Conservation (phyloP, 2,888 invertebrate genomes). For the Pemphredon lugubris region DNA sequence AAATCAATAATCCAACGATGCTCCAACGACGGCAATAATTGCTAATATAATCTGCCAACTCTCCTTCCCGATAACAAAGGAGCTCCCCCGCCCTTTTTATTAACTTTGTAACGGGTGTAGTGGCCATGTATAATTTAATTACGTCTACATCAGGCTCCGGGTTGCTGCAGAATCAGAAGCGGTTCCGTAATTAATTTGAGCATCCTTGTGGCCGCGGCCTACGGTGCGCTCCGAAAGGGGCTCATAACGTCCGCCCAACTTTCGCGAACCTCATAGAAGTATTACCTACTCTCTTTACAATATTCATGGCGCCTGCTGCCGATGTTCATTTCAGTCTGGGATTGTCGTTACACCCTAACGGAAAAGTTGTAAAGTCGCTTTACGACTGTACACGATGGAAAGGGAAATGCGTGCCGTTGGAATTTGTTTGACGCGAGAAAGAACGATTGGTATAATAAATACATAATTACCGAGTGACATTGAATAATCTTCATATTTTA, state of each 20-base stretch:
- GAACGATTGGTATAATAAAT: no score
- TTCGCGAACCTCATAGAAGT: slow-evolving; percentile 16
- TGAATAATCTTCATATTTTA: no score
- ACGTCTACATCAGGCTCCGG: slow-evolving; percentile 40
- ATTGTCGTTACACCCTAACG: not conserved
- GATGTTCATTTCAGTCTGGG: slow-evolving; percentile 6
- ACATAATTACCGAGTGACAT: no score
- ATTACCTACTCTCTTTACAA: slow-evolving; percentile 14
- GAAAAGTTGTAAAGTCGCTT: not conserved
- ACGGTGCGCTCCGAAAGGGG: slow-evolving; percentile 29
- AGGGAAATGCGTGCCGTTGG: no score
- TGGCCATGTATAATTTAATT: slow-evolving; percentile 59
- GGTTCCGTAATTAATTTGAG: slow-evolving; percentile 61
- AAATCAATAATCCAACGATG: slow-evolving; percentile 5
- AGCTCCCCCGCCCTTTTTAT: slow-evolving; percentile 8
- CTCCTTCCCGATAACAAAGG: slow-evolving; percentile 17
- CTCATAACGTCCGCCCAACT: slow-evolving; percentile 25
- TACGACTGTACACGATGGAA: no score
- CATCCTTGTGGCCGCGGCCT: slow-evolving; percentile 46
- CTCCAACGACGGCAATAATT: slow-evolving; percentile 9
- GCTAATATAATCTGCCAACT: not conserved
- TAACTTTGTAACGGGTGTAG: slow-evolving; percentile 34
- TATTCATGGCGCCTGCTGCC: slow-evolving; percentile 1
- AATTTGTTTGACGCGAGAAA: no score
- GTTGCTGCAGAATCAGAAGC: slow-evolving; percentile 55